Evolutionary conservation across 2,888 invertebrate species (phyloP).

Genomic region (Aphrophora alni): DNA sequence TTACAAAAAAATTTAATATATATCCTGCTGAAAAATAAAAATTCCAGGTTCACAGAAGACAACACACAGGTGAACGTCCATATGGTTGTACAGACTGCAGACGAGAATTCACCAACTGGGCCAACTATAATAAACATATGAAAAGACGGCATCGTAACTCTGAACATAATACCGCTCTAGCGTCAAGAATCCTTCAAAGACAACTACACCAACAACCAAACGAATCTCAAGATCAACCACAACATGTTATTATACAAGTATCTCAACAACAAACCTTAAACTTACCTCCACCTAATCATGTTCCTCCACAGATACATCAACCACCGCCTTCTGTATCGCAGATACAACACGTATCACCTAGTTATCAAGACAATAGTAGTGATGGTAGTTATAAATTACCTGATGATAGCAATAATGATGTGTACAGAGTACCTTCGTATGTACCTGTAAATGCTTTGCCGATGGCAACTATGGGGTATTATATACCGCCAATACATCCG

Average conservation of each 20-base stretch:
- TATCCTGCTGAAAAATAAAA: not conserved
- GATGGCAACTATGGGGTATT: conserved; percentile 35
- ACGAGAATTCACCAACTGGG: conserved; percentile 80
- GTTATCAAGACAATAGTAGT: not conserved
- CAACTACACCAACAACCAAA: not conserved
- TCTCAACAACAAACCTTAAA: not conserved
- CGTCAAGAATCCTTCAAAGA: not conserved
- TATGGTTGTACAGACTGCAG: conserved; percentile 75
- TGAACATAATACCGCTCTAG: not conserved
- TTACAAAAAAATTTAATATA: too few species aligned
- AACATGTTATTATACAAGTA: not conserved
- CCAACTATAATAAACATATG: conserved; percentile 84
- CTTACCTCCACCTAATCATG: not conserved
- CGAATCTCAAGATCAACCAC: not conserved
- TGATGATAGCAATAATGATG: conserved; percentile 12
- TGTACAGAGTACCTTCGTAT: conserved; percentile 31
- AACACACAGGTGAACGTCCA: conserved; percentile 71
- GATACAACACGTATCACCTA: not conserved
- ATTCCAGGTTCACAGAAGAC: conserved; percentile 68
- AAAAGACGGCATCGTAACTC: conserved; percentile 67
- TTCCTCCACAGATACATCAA: not conserved
- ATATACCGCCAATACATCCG: conserved; percentile 25
- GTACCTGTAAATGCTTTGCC: conserved; percentile 27
- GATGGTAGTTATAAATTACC: not conserved
- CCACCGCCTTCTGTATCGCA: conserved; percentile 33